Evolutionary conservation across 2,113 vertebrate genomes (phyloP).

Genomic region (Eulemur rufifrons): DNA sequence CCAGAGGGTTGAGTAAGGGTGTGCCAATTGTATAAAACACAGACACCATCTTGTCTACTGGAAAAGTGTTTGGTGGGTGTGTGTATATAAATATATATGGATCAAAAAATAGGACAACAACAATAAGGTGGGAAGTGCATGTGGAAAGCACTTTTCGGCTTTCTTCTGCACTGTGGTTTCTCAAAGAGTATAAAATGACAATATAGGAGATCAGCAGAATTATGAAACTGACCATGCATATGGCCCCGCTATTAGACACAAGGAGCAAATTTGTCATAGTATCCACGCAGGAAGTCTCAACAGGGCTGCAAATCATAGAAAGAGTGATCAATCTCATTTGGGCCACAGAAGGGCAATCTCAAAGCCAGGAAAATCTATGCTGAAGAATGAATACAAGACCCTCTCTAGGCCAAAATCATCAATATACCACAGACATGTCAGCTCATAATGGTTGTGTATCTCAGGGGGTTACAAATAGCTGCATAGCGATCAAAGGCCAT

Average conservation of each 20-base stretch:
- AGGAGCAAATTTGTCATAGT: background rate
- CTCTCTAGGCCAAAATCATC: background rate
- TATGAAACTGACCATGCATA: conserved; percentile 18
- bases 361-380: conserved; percentile 7
- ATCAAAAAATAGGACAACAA: background rate
- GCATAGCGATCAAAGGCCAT: background rate
- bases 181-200: conserved; percentile 7
- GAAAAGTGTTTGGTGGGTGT: background rate
- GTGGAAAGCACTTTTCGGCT: background rate
- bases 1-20: background rate
- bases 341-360: background rate
- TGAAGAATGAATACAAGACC: conserved; percentile 1
- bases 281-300: conserved; percentile 22
- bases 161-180: background rate
- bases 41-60: conserved; percentile 27
- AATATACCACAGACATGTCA: background rate
- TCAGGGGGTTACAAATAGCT: background rate
- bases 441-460: background rate
- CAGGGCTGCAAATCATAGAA: background rate
- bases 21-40: conserved; percentile 23
- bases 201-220: background rate
- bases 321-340: background rate
- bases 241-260: conserved; percentile 1
- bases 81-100: conserved; percentile 17
- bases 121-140: background rate